Base-by-base conservation (phyloP, 2,797 vertebrate genomes). In the Buceros bicornis region DNA sequence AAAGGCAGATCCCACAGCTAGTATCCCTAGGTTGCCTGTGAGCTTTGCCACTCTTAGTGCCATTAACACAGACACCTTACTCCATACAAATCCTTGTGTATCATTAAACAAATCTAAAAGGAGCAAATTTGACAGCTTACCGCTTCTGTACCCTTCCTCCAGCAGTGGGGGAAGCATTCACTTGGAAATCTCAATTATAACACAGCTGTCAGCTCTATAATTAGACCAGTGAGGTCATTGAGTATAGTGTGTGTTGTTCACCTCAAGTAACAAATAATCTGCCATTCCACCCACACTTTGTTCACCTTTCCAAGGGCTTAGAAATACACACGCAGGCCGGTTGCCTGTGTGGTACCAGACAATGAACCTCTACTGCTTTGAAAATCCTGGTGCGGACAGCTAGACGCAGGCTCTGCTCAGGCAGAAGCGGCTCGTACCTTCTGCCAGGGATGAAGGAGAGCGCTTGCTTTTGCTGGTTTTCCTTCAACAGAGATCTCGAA, bases 101-200 rank as follows among this genome's bases (percentile, higher is more conserved):
- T 8, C 67, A 33, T 40, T 91, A 78, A 82, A 60, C 20, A 92
- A 31, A 78, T 35, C 16, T 5, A 40, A 70, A 90, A 64, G 48
- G n/a, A 87, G 35, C 19, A 91, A 20, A 64, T 69, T 8, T 56
- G 15, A 43, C 82, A 56, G 14, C 48, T 78, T 31, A 31, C 47
- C 54, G 48, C 50, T 65, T 77, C 53, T 43, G 33, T 6, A 51
- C 62, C 56, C 37, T 90, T 87, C 16, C 43, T 67, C 53, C 51
- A 78, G 48, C 56, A 89, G 82, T 15, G 43, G 64, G 70, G 73
- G 61, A 84, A 70, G 77, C 71, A 76, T 79, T 92, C 61, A 42
- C 82, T 82, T 78, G 48, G 87, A 94, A 96, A 93, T 78, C 87
- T 87, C 70, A 90, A 47, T 87, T 76, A 48, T 60, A 95, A 31